A percentile compares a stretch with the other conserved stretches of the same genome.
These are phyloP conservation scores for Acleris laterana DNA, from an alignment of 2,888 invertebrate genomes.

Conservation along the genomic window DNA sequence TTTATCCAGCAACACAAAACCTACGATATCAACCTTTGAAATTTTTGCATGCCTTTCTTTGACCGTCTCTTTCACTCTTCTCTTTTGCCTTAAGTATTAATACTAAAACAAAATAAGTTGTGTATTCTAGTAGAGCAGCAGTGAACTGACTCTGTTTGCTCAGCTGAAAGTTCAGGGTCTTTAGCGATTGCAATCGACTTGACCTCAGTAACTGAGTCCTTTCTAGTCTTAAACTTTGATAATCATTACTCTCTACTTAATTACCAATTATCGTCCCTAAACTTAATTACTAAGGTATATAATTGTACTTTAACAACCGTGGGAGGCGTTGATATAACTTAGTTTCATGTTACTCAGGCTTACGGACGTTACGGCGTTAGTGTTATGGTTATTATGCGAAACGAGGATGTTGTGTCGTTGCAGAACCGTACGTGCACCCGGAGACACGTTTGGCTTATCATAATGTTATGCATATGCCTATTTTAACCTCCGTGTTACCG, in stretches of 20 bases:
- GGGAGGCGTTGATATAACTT: conserved; percentile 1
- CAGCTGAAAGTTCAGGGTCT: conserved; percentile 36
- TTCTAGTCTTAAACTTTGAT: conserved; percentile 20
- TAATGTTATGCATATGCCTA: conserved; percentile 4
- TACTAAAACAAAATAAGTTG: no score
- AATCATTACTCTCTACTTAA: no score
- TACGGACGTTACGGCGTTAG: conserved; percentile 33
- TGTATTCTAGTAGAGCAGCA: background rate
- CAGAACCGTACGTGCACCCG: conserved; percentile 24
- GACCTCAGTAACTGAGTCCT: conserved; percentile 26
- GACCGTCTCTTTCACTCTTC: no score
- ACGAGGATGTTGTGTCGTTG: conserved; percentile 27
- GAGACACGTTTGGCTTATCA: conserved; percentile 15
- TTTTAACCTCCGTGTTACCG: background rate
- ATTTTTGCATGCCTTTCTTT: no score
- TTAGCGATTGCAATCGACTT: conserved; percentile 13
- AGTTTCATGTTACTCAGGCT: conserved; percentile 21
- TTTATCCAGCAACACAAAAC: no score
- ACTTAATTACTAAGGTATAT: background rate
- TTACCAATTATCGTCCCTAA: no score
- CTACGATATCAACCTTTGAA: no score
- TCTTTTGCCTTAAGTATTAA: no score
- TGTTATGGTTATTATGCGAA: conserved; percentile 34
- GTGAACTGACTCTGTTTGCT: conserved; percentile 1
- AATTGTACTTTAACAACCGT: background rate